Evolutionary conservation across 2,113 vertebrate species (phyloP), one percentile per base, ranked within the genome.

Genomic region (Heterotilapia buettikoferi): DNA sequence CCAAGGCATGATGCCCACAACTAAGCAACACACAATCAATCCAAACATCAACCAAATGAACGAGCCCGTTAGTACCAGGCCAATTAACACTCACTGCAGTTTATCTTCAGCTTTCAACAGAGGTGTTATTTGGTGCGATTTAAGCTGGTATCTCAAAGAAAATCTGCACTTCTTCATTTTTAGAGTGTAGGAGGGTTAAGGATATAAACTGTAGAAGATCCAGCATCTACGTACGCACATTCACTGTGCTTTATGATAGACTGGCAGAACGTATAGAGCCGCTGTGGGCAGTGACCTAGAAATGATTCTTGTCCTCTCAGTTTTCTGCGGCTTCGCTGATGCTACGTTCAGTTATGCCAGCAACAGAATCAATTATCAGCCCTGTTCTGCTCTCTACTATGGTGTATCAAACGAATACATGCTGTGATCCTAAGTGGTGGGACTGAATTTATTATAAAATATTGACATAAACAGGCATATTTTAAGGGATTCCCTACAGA

Each of bases 251-350:
- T 78, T 68, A 82, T 87, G 91, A 93, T 93, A 88, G 93, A 89
- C 91, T 83, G 71, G 84, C 84, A 89, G 82, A 89, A 84, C 84
- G 68, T 87, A 92, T 82, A 89, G 88, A 84, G 38, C 71, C 53
- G 31, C 14, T 33, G 76, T 54, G 86, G 54, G 76, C 92, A 82
- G 14, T 95, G 94, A 96, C 94, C 94, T 95, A 93, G 93, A 95
- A 95, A 78, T 90, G 68, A 96, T 94, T 87, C 14, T 33, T 68
- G 68, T 88, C 82, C 84, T 73, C 61, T 57, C 68, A 89, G 87
- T 47, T 38, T 47, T 76, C 76, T 66, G 78, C 16, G 40, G 87
- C 84, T 84, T 80, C 53, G 83, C 80, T 71, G 45, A 29, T 21
- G 38, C 47, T 78, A 63, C 36, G 84, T 86, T 90, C 6, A 78